A percentile compares a stretch with the other conserved stretches of the same genome.
Evolutionary conservation across 1,140 invertebrate species (phyloP).

Genomic region (Macrobrachium nipponense): DNA sequence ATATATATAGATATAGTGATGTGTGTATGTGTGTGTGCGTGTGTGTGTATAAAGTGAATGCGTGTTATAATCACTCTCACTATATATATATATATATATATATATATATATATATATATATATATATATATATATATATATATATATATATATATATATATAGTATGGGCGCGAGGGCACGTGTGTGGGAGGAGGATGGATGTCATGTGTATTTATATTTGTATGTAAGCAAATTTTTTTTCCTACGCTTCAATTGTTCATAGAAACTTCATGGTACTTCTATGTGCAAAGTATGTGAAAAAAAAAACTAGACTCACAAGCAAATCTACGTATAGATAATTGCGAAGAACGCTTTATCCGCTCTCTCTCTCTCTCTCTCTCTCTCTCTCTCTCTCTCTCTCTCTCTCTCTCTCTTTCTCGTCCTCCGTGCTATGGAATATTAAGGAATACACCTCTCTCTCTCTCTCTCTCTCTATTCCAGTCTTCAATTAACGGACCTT

Average conservation of each 20-base stretch:
- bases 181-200: too few relatives aligned
- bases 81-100: conserved; percentile 17
- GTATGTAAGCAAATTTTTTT: neutral
- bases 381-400: conserved; percentile 23
- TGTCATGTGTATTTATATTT: neutral
- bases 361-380: neutral
- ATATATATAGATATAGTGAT: too few relatives aligned
- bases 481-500: too few relatives aligned
- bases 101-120: conserved; percentile 22
- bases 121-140: conserved; percentile 17
- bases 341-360: neutral
- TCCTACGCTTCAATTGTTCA: neutral
- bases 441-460: neutral
- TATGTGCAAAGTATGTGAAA: neutral
- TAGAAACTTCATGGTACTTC: neutral
- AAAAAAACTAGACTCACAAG: too few relatives aligned
- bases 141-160: conserved; percentile 16
- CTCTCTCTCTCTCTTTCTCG: conserved; percentile 1
- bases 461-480: conserved; percentile 16
- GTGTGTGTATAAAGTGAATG: too few relatives aligned
- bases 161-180: too few relatives aligned
- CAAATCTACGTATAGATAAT: too few relatives aligned
- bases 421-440: too few relatives aligned
- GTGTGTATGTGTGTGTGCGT: too few relatives aligned
- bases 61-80: neutral